Percentiles rank a stretch among this genome's conserved stretches.
phyloP scores from a whole-genome alignment of 2,888 invertebrate species.

The Lagria hirta region DNA sequence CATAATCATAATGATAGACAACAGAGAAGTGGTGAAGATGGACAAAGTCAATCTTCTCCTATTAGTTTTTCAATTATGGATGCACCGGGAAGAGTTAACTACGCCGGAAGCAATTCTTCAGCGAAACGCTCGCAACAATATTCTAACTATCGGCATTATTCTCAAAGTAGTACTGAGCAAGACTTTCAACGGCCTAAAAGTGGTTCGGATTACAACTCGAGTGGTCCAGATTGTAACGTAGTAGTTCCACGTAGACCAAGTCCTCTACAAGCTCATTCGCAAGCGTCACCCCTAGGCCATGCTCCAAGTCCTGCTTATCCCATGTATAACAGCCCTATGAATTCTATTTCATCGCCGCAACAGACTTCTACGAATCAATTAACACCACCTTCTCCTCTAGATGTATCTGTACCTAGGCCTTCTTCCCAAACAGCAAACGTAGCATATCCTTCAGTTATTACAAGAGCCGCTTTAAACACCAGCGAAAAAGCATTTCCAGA shows the following conservation, averaged over 20 bases:
- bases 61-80: slow-evolving; percentile 78
- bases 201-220: slow-evolving; percentile 56
- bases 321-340: slow-evolving; percentile 82
- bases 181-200: slow-evolving; percentile 58
- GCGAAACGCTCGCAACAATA: slow-evolving; percentile 57
- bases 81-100: slow-evolving; percentile 65
- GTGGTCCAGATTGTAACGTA: slow-evolving; percentile 60
- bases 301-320: slow-evolving; percentile 80
- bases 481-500: slow-evolving; percentile 61
- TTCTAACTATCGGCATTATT: slow-evolving; percentile 60
- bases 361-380: slow-evolving; percentile 61
- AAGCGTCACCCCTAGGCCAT: slow-evolving; percentile 72
- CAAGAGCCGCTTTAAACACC: slow-evolving; percentile 68
- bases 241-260: slow-evolving; percentile 70
- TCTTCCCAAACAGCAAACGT: slow-evolving; percentile 62
- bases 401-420: slow-evolving; percentile 68
- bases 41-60: slow-evolving; percentile 67
- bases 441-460: slow-evolving; percentile 82
- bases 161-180: slow-evolving; percentile 55
- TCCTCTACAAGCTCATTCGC: slow-evolving; percentile 68
- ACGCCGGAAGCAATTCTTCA: slow-evolving; percentile 59
- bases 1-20: slow-evolving; percentile 37
- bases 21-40: slow-evolving; percentile 54
- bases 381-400: slow-evolving; percentile 70
- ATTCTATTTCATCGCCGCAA: slow-evolving; percentile 72